Evolutionary conservation across 2,113 vertebrate genomes (phyloP).

Genomic region (Eublepharis macularius): DNA sequence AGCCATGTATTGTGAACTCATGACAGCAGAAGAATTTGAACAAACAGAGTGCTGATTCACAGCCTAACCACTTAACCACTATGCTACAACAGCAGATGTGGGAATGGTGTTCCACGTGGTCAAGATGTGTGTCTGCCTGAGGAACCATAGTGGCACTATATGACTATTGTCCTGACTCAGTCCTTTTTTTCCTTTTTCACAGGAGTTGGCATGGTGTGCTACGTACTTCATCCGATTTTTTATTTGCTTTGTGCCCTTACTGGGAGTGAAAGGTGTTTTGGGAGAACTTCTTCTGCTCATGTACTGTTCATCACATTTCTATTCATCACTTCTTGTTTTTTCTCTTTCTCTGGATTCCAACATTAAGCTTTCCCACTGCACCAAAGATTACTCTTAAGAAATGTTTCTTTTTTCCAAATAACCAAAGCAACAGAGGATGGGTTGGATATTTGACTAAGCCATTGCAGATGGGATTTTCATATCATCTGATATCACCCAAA

Average conservation of each 20-base stretch:
- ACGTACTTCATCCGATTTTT: constrained; percentile 60
- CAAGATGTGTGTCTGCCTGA: not conserved
- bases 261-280: constrained; percentile 52
- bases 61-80: no score
- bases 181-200: not conserved
- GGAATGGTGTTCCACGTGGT: not conserved
- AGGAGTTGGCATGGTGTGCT: constrained; percentile 63
- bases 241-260: constrained; percentile 40
- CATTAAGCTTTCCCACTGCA: not conserved
- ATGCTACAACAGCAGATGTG: no score
- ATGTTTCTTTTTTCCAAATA: no score
- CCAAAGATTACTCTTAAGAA: not conserved
- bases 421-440: not conserved
- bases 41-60: no score
- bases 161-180: not conserved
- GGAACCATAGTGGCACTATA: not conserved
- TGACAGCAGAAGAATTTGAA: no score
- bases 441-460: not conserved
- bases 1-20: no score
- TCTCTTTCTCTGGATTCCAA: not conserved
- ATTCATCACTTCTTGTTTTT: not conserved
- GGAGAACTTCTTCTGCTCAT: constrained; percentile 53
- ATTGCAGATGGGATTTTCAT: not conserved
- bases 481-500: not conserved
- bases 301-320: constrained; percentile 10